phyloP scores from a whole-genome alignment of 2,797 vertebrate genomes.

The Melanotaenia boesemani region DNA sequence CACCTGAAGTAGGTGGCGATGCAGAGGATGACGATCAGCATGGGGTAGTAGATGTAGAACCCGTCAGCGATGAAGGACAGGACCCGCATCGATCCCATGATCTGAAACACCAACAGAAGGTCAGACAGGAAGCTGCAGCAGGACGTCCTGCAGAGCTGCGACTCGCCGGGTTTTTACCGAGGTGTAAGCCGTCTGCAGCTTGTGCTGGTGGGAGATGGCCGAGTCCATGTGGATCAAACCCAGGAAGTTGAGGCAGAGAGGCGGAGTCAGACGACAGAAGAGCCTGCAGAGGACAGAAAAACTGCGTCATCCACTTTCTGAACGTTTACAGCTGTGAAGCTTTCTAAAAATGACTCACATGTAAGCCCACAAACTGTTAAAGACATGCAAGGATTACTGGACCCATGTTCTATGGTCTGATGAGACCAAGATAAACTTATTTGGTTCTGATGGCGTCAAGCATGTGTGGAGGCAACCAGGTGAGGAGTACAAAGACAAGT shows the following conservation, averaged over 20 bases:
- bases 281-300: constrained; percentile 81
- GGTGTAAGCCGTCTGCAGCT: constrained; percentile 94
- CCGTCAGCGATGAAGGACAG: constrained; percentile 96
- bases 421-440: no score
- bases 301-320: no score
- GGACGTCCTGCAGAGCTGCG: neutral
- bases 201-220: constrained; percentile 91
- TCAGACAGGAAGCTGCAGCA: neutral
- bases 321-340: no score
- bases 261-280: constrained; percentile 96
- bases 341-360: no score
- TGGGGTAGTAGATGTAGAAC: constrained; percentile 99
- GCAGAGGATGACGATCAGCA: constrained; percentile 96
- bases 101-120: constrained; percentile 79
- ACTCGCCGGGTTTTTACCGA: constrained; percentile 81
- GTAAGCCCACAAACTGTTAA: no score
- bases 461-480: no score
- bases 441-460: no score
- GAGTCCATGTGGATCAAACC: constrained; percentile 98
- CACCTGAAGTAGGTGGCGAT: constrained; percentile 98
- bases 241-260: constrained; percentile 97
- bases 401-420: no score
- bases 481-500: no score
- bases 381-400: no score
- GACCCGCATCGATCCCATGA: constrained; percentile 97